Percentiles rank a stretch among this genome's conserved stretches.
Evolutionary conservation across 2,113 vertebrate genomes (phyloP).

Genomic region (Siphamia tubifer): DNA sequence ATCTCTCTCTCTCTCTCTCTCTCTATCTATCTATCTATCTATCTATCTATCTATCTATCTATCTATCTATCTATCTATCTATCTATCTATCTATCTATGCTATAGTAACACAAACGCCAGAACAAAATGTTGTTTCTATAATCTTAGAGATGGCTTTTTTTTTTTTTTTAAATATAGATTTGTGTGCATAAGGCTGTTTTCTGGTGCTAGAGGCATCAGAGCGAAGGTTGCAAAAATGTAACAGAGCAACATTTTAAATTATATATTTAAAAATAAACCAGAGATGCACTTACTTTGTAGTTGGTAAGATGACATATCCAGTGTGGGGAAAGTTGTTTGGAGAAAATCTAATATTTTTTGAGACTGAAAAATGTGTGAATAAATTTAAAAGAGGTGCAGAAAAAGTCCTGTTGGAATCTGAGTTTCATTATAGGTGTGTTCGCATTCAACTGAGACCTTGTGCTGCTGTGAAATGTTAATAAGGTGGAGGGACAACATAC

Average conservation of each 20-base stretch:
- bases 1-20: no score
- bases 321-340: not conserved
- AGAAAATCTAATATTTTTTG: not conserved
- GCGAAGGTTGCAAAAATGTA: not conserved
- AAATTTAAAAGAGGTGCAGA: not conserved
- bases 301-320: not conserved
- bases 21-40: no score
- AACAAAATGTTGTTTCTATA: not conserved
- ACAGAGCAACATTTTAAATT: not conserved
- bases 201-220: not conserved
- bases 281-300: not conserved
- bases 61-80: no score
- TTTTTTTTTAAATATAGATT: constrained; percentile 4
- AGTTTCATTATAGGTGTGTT: not conserved
- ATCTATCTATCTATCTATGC: no score
- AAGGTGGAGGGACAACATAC: no score
- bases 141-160: no score
- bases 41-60: no score
- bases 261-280: not conserved
- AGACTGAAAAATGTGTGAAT: not conserved
- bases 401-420: not conserved
- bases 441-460: no score
- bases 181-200: not conserved
- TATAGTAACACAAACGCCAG: not conserved
- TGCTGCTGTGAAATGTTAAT: no score